Base-by-base conservation (phyloP, 2,888 invertebrate genomes). In the Deilephila porcellus region DNA sequence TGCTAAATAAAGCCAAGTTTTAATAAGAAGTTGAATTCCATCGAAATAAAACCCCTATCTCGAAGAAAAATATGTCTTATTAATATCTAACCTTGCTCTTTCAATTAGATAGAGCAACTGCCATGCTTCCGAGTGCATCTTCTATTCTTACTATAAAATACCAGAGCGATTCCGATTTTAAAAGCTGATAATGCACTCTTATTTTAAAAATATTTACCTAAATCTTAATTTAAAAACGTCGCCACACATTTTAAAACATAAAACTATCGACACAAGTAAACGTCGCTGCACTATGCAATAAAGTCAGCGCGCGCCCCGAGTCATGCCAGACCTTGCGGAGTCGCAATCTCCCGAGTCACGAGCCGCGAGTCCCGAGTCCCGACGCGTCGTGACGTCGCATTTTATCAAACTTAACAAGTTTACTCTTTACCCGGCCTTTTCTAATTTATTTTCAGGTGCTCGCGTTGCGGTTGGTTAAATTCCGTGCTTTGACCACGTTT, bases 241-340 rank as follows among this genome's bases (percentile, higher is more conserved):
- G 45, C 14, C 11, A 37, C 2, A 45, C 2, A 29, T 63, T 63
- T 62, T 53, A 3, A 20, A 71, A 32, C 5, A 32, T n/a, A n/a
- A 53, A 67, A 8, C 71, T 45, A 76, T 80, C 82, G 80, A 78
- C 37, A 74, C 0, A 19, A 8, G 7, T 20, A 52, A 29, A 32
- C 29, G 7, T 45, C 63, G 4, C 71, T 6, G 34, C 25, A 0
- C 5, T 56, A 71, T 76, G 75, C 56, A 81, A 76, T 77, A 86
- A 85, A 89, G 87, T 86, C 84, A 80, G 76, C 77, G 85, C 90
- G 90, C 89, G 89, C 81, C 81, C 80, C 80, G 75, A 83, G 79
- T 81, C 93, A 92, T 93, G 93, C 84, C 86, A 78, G 81, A 86
- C 89, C 93, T 93, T 93, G 92, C 88, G 91, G 91, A 93, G 37